Evolutionary conservation across 2,888 invertebrate genomes (phyloP), one percentile per base, ranked within the genome.

Genomic region (Tuberolachnus salignus): DNA sequence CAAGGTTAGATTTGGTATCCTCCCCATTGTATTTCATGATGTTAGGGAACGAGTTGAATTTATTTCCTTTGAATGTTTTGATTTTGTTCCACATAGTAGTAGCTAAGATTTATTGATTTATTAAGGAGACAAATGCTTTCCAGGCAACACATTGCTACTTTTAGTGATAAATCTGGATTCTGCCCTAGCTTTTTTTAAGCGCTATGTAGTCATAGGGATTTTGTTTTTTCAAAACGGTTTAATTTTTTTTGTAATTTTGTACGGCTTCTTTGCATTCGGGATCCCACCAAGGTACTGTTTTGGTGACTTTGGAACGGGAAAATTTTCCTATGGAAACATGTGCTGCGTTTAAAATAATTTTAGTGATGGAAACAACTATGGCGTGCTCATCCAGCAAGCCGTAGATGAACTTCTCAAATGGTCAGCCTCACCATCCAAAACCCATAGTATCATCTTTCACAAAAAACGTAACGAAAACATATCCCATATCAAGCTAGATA

Each of bases 161-260:
- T 51, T 51, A 9, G 51, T 51, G n/a, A 51, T 51, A n/a, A 51
- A n/a, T n/a, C 51, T 51, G 16, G 51, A 51, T 51, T 51, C 51
- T 51, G 51, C 51, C 51, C 51, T 51, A 51, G 51, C n/a, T 51
- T 51, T 51, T 51, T 51, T 53, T 53, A 51, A 51, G n/a, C 3
- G 51, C n/a, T 51, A 51, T 51, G n/a, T 51, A n/a, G 1, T 51
- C 51, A 51, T n/a, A 51, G 14, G 9, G n/a, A 51, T 51, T 51
- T n/a, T 8, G 51, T 51, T 51, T 51, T 51, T 51, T 51, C 2
- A 51, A 51, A 51, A n/a, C 8, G 51, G n/a, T 49, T 51, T 51
- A 51, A 1, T 51, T 51, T 51, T 59, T 59, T 59, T 59, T 59
- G 26, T 59, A 59, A 26, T 59, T 59, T 59, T 26, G 14, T 16